Percentiles rank a stretch among this genome's conserved stretches.
Evolutionary conservation across 2,797 vertebrate genomes (phyloP).

Genomic region (Vultur gryphus): DNA sequence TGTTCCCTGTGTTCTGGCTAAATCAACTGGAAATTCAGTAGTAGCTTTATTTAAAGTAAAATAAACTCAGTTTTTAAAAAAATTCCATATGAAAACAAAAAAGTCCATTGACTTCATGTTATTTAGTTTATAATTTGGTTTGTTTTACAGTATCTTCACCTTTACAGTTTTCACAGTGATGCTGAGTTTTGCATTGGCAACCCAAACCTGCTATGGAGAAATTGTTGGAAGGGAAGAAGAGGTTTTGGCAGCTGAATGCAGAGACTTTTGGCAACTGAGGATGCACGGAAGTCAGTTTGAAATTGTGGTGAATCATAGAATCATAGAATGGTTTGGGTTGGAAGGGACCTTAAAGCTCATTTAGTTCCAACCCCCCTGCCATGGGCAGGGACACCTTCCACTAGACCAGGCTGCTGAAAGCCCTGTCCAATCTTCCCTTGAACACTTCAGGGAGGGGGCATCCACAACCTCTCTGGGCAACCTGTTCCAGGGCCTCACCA

Average conservation of each 20-base stretch:
- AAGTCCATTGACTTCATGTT: conserved; percentile 4
- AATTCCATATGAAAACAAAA: conserved; percentile 27
- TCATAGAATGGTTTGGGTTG: no score
- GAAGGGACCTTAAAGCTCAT: no score
- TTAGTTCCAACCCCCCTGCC: no score
- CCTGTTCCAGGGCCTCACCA: no score
- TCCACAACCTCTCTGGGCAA: no score
- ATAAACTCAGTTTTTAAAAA: conserved; percentile 32
- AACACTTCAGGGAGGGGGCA: no score
- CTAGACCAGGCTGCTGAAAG: no score
- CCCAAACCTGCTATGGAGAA: conserved; percentile 10
- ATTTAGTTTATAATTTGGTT: background rate
- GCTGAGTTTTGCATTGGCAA: conserved; percentile 31
- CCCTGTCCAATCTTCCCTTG: no score
- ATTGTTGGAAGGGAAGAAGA: conserved; percentile 38
- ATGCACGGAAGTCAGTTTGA: background rate
- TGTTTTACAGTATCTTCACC: conserved; percentile 32
- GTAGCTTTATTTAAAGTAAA: conserved; percentile 49
- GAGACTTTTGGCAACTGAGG: conserved; percentile 25
- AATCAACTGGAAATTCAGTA: conserved; percentile 46
- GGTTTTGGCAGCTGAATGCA: conserved; percentile 10
- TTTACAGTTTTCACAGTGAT: conserved; percentile 32
- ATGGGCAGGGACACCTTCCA: no score
- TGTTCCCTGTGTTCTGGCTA: conserved; percentile 17
- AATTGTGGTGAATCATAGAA: background rate